These are phyloP conservation scores for Lepidocyrtoides sp. DNA, from an alignment of 2,888 invertebrate genomes.

Conservation along the genomic window DNA sequence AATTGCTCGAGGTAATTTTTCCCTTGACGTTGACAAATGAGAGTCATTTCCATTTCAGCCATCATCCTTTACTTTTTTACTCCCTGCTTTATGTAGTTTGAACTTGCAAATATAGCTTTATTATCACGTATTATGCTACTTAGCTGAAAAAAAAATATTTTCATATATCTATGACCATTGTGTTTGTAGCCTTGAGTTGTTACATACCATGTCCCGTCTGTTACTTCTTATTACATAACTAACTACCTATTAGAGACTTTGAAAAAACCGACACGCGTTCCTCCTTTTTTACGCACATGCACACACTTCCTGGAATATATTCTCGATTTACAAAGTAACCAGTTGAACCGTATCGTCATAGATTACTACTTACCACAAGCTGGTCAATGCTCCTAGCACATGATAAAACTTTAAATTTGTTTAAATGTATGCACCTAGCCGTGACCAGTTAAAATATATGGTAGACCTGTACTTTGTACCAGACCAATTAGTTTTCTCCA, in stretches of 20 bases:
- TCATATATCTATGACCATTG: background rate
- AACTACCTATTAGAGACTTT: slow-evolving; percentile 8
- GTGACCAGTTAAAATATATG: background rate
- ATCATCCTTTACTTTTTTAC: slow-evolving; percentile 16
- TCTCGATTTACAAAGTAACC: slow-evolving; percentile 9
- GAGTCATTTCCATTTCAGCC: slow-evolving; percentile 73
- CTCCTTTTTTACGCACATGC: background rate
- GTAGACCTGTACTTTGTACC: background rate
- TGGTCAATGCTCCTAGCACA: slow-evolving; percentile 27
- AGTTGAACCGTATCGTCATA: slow-evolving; percentile 2
- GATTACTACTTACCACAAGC: background rate
- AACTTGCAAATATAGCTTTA: slow-evolving; percentile 5
- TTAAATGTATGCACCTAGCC: background rate
- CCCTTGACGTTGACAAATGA: slow-evolving; percentile 80
- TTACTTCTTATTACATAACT: slow-evolving; percentile 5
- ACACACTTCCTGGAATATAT: slow-evolving; percentile 8
- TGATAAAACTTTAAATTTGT: slow-evolving; percentile 38
- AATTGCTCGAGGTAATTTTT: slow-evolving; percentile 88
- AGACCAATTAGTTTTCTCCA: slow-evolving; percentile 28
- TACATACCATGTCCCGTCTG: slow-evolving; percentile 6
- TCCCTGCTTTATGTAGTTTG: background rate
- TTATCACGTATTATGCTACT: background rate
- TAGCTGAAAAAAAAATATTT: background rate
- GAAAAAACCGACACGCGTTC: background rate
- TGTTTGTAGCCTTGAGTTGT: background rate